phyloP scores from a whole-genome alignment of 2,888 invertebrate species.

The Luffia ferchaultella region DNA sequence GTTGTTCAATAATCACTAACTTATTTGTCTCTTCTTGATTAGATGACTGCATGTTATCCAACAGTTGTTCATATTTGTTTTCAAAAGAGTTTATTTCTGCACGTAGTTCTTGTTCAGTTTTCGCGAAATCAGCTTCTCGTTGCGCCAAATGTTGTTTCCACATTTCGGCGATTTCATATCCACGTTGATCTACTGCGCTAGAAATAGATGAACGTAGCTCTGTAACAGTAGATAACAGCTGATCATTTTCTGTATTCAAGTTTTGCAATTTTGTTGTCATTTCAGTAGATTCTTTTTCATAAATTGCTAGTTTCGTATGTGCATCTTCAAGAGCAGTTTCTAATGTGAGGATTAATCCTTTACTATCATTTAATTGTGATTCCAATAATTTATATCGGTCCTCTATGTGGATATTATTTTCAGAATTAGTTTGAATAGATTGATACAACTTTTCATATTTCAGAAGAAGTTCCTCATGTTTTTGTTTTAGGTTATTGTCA shows the following conservation, averaged over 20 bases:
- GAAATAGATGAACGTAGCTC: slow-evolving; percentile 54
- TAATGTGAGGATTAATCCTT: slow-evolving; percentile 38
- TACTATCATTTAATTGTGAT: slow-evolving; percentile 37
- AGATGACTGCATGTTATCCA: slow-evolving; percentile 50
- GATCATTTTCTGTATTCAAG: slow-evolving; percentile 49
- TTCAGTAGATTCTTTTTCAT: slow-evolving; percentile 31
- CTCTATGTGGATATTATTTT: background rate
- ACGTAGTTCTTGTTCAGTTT: slow-evolving; percentile 54
- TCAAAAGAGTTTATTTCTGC: slow-evolving; percentile 58
- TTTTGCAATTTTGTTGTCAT: slow-evolving; percentile 36
- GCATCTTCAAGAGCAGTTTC: slow-evolving; percentile 27
- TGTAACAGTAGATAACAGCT: slow-evolving; percentile 46
- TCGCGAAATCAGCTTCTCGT: slow-evolving; percentile 69
- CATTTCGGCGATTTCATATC: slow-evolving; percentile 72
- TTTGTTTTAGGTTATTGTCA: slow-evolving; percentile 23
- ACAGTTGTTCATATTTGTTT: slow-evolving; percentile 49
- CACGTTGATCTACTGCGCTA: slow-evolving; percentile 70
- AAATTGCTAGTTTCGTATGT: slow-evolving; percentile 20
- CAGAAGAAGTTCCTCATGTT: slow-evolving; percentile 21
- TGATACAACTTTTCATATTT: background rate
- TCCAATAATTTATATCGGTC: slow-evolving; percentile 13
- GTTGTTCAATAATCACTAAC: slow-evolving; percentile 43
- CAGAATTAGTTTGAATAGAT: background rate
- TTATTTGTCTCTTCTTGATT: slow-evolving; percentile 55
- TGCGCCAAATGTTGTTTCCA: slow-evolving; percentile 75